These are phyloP conservation scores for Distichodus sexfasciatus DNA, from an alignment of 2,797 vertebrate species.

Conservation along the genomic window DNA sequence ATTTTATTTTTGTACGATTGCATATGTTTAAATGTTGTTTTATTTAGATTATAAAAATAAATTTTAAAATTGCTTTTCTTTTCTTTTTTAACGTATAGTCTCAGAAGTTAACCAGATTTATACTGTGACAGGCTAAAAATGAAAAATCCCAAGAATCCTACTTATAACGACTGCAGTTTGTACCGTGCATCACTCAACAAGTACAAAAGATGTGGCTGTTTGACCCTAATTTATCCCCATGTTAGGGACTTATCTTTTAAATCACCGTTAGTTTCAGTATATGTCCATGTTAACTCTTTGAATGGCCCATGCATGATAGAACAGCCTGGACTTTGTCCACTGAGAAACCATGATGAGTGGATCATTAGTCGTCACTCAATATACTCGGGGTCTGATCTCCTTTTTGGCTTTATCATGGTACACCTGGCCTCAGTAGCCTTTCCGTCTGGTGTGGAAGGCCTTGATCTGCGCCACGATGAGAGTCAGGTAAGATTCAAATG, in stretches of 20 bases:
- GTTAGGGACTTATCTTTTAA: neutral
- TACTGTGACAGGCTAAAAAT: too few species aligned
- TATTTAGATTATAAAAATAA: too few species aligned
- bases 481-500: conserved; percentile 65
- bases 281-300: neutral
- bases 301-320: conserved; percentile 3
- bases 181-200: neutral
- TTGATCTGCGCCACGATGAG: conserved; percentile 62
- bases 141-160: too few species aligned
- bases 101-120: too few species aligned
- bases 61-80: too few species aligned
- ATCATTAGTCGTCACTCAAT: conserved; percentile 21
- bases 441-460: conserved; percentile 61
- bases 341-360: conserved; percentile 18
- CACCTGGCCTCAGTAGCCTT: conserved; percentile 52
- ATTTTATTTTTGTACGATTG: too few species aligned
- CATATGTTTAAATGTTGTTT: too few species aligned
- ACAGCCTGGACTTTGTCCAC: conserved; percentile 18
- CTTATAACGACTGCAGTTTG: too few species aligned
- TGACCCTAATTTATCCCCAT: neutral
- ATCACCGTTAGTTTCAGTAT: conserved; percentile 7
- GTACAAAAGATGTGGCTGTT: neutral
- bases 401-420: conserved; percentile 58
- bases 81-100: too few species aligned
- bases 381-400: conserved; percentile 38